Conservation (phyloP, 2,797 vertebrate genomes). For the Semotilus atromaculatus region DNA sequence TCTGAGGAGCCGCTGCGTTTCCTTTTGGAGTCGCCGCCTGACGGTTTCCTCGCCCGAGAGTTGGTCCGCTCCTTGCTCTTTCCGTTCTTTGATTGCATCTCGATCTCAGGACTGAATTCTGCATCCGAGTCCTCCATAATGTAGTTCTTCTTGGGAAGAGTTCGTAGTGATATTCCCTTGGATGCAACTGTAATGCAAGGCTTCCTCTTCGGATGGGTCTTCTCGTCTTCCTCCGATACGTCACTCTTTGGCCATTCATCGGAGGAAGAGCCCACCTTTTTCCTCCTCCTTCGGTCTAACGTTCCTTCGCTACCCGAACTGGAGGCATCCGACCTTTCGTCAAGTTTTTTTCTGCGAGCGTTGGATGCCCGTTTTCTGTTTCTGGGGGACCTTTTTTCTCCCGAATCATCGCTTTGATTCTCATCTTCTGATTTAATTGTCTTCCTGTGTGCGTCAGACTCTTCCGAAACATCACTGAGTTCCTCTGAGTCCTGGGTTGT, state of each 20-base stretch:
- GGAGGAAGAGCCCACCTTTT: constrained; percentile 70
- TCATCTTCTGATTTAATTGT: constrained; percentile 58
- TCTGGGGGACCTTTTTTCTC: constrained; percentile 53
- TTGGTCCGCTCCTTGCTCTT: constrained; percentile 57
- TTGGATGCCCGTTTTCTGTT: constrained; percentile 51
- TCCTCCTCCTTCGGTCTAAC: constrained; percentile 15
- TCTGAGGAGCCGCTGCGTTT: constrained; percentile 76
- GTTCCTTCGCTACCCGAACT: constrained; percentile 65
- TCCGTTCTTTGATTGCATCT: constrained; percentile 58
- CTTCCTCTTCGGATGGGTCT: constrained; percentile 58
- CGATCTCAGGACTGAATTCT: constrained; percentile 64
- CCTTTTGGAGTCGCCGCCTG: constrained; percentile 70
- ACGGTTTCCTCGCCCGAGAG: constrained; percentile 54
- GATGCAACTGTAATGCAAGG: constrained; percentile 13
- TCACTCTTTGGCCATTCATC: constrained; percentile 65
- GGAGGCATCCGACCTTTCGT: constrained; percentile 34
- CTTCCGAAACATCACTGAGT: constrained; percentile 66
- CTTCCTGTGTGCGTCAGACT: constrained; percentile 61
- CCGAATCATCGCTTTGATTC: constrained; percentile 32
- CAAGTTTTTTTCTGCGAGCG: not conserved
- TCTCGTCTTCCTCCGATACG: constrained; percentile 61
- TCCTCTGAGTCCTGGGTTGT: constrained; percentile 67
- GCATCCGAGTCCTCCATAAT: constrained; percentile 79
- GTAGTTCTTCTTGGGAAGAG: constrained; percentile 79
- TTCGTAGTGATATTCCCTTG: constrained; percentile 62